A percentile compares a stretch with the other conserved stretches of the same genome.
phyloP scores from a whole-genome alignment of 2,888 invertebrate species.

The Machimus rusticus region DNA sequence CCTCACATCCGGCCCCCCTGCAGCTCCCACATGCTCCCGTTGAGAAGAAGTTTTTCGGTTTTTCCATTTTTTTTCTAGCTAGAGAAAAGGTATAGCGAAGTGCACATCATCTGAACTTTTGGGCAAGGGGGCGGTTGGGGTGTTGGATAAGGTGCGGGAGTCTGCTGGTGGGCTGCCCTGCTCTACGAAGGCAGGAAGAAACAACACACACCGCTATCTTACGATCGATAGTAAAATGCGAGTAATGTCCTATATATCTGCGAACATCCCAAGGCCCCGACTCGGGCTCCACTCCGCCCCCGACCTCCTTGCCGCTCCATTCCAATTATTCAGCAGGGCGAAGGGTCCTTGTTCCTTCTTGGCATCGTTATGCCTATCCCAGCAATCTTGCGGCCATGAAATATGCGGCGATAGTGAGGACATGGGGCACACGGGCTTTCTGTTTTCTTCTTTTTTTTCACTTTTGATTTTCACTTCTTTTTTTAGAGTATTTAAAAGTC shows the following conservation, averaged over 20 bases:
- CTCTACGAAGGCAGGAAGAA: not conserved
- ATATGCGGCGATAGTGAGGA: not conserved
- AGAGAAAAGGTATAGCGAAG: not conserved
- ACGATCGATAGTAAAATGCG: conserved; percentile 46
- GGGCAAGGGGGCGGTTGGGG: not conserved
- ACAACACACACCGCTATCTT: conserved; percentile 34
- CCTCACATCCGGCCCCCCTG: not conserved
- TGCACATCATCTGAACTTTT: not conserved
- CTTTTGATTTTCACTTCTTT: not conserved
- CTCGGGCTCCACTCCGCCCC: not conserved
- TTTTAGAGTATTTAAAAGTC: not conserved
- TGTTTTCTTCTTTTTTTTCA: not conserved
- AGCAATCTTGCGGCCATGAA: conserved; percentile 31
- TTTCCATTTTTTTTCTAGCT: not conserved
- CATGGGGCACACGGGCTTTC: not conserved
- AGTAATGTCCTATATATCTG: conserved; percentile 44
- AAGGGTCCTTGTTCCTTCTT: conserved; percentile 29
- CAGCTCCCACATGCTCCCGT: not conserved
- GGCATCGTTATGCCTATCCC: conserved; percentile 27
- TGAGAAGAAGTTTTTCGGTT: not conserved
- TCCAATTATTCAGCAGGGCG: not conserved
- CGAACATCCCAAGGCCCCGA: not conserved
- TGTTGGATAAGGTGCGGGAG: not conserved
- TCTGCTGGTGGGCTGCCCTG: not conserved
- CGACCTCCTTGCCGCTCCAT: not conserved